Evolutionary conservation across 1,140 invertebrate genomes (phyloP).

Genomic region (Lethrus apterus): DNA sequence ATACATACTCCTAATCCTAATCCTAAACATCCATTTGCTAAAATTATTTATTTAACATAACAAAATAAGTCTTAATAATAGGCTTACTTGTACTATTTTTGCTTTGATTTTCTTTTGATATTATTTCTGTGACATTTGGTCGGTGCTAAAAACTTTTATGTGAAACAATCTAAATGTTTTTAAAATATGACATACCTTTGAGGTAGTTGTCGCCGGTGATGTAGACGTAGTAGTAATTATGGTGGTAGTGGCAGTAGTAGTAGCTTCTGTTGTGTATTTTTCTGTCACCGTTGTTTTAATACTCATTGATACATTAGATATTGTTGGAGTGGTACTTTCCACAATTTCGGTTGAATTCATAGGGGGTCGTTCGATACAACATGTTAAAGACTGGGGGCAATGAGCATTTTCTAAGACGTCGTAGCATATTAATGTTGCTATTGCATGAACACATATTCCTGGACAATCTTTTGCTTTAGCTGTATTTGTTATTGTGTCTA

Average conservation of each 20-base stretch:
- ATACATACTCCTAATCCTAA: conserved; percentile 72
- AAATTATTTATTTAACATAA: too few relatives aligned
- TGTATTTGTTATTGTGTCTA: conserved; percentile 75
- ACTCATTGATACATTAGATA: conserved; percentile 27
- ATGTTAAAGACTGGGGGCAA: conserved; percentile 69
- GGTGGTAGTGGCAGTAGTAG: conserved; percentile 34
- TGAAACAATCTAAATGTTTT: background rate
- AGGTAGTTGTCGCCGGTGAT: conserved; percentile 20
- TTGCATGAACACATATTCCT: conserved; percentile 73
- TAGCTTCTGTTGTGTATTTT: conserved; percentile 39
- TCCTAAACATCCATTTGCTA: too few relatives aligned
- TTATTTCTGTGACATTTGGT: background rate
- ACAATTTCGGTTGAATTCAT: conserved; percentile 39
- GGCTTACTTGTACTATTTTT: too few relatives aligned
- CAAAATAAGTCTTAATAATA: too few relatives aligned
- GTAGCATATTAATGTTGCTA: conserved; percentile 75
- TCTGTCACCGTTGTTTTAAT: conserved; percentile 32
- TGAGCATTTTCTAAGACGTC: conserved; percentile 72
- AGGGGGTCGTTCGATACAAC: conserved; percentile 68
- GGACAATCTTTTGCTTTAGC: conserved; percentile 77
- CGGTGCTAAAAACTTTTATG: background rate
- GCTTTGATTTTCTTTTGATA: too few relatives aligned
- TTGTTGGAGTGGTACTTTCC: conserved; percentile 35
- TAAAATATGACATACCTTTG: conserved; percentile 13
- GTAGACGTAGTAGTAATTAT: conserved; percentile 13